These are phyloP conservation scores for rat (Rattus norvegicus) DNA, from an alignment of 2,113 vertebrate genomes.

Conservation along the genomic window DNA sequence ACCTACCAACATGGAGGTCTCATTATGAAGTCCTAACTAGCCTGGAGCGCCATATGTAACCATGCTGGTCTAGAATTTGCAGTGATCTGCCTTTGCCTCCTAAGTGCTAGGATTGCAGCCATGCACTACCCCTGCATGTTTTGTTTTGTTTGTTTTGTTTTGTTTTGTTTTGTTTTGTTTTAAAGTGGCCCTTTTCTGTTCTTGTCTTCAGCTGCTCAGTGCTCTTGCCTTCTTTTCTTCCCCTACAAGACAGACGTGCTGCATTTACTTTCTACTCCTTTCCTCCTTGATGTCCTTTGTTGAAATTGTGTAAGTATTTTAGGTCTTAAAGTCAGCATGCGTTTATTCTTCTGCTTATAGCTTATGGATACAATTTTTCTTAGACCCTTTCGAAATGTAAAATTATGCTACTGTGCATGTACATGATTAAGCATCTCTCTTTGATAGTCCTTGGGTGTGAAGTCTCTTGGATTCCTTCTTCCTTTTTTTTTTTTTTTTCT, in stretches of 20 bases:
- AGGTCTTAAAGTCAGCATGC: conserved; percentile 55
- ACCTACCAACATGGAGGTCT: background rate
- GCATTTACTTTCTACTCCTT: conserved; percentile 59
- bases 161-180: background rate
- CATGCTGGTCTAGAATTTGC: background rate
- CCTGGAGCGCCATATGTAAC: background rate
- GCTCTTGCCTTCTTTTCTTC: conserved; percentile 23
- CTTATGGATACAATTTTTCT: background rate
- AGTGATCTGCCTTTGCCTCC: background rate
- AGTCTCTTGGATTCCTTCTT: background rate
- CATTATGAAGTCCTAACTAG: background rate
- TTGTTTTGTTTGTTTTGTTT: background rate
- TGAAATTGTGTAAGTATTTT: conserved; percentile 74
- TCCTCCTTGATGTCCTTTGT: conserved; percentile 68
- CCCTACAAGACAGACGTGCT: conserved; percentile 50
- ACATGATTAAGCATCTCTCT: conserved; percentile 26
- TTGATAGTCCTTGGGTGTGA: background rate
- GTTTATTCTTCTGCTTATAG: conserved; percentile 36
- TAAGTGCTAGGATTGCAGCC: background rate
- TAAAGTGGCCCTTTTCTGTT: conserved; percentile 20
- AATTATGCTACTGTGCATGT: background rate
- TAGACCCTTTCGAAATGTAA: conserved; percentile 33
- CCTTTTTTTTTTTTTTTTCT: too few relatives aligned
- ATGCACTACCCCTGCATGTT: background rate
- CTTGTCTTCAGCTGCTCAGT: conserved; percentile 56